phyloP scores from a whole-genome alignment of 35 echinoderm and acorn worm species.

The Strongylocentrotus purpuratus region DNA sequence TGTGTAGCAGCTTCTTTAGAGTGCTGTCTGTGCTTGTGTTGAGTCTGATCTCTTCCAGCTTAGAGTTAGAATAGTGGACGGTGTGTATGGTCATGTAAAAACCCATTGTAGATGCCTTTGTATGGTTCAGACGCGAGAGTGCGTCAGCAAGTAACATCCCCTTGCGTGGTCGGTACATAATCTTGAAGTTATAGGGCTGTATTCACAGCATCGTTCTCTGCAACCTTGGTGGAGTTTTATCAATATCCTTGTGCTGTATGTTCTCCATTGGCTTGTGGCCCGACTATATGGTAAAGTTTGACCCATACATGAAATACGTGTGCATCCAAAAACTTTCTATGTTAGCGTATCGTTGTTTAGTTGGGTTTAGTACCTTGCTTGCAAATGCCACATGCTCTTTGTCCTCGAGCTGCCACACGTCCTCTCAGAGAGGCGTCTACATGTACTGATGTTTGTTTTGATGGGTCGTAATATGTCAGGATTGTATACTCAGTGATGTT shows the following conservation, averaged over 20 bases:
- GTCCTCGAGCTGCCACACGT: no score
- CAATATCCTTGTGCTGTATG: conserved; percentile 64
- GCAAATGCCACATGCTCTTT: no score
- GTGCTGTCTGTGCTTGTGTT: background rate
- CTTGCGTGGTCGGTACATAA: conserved; percentile 57
- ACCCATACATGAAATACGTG: conserved; percentile 61
- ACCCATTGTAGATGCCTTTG: conserved; percentile 40
- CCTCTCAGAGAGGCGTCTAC: no score
- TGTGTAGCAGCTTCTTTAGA: background rate
- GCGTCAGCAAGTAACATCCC: conserved; percentile 64
- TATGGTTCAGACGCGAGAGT: conserved; percentile 43
- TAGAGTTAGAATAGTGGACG: conserved; percentile 24
- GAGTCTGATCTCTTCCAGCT: background rate
- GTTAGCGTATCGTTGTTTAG: no score
- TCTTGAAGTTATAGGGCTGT: conserved; percentile 55
- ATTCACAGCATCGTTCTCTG: conserved; percentile 60
- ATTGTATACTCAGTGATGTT: no score
- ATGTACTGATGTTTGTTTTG: no score
- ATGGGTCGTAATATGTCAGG: no score
- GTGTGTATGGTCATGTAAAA: conserved; percentile 51
- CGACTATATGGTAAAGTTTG: background rate
- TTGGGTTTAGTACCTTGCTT: no score
- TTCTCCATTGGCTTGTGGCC: conserved; percentile 71
- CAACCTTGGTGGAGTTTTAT: conserved; percentile 61
- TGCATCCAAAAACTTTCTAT: conserved; percentile 52